Evolutionary conservation across 2,797 vertebrate genomes (phyloP).

Genomic region (Pelochelys cantorii): DNA sequence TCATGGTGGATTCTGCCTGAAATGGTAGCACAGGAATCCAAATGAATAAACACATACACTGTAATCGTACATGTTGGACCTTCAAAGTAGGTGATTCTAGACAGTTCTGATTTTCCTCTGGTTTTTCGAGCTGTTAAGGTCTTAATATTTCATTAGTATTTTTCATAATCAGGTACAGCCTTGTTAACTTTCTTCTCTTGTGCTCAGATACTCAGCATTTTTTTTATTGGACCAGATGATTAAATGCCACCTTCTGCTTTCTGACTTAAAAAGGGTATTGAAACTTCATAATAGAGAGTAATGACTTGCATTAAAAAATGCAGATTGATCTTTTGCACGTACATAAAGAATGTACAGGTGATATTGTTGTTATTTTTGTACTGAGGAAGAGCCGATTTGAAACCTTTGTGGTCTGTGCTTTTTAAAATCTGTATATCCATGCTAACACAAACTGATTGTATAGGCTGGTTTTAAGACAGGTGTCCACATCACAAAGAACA

Average conservation of each 20-base stretch:
- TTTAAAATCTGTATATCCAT: constrained; percentile 49
- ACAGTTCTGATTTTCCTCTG: constrained; percentile 16
- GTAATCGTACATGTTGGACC: background rate
- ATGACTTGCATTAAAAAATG: background rate
- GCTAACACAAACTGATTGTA: constrained; percentile 62
- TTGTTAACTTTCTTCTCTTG: background rate
- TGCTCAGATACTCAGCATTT: background rate
- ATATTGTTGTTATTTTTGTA: constrained; percentile 62
- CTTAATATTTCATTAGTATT: constrained; percentile 1
- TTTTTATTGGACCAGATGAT: constrained; percentile 6
- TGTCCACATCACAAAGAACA: constrained; percentile 59
- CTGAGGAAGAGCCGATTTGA: constrained; percentile 59
- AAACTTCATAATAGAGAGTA: constrained; percentile 22
- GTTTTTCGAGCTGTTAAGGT: background rate
- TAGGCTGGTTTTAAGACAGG: constrained; percentile 67
- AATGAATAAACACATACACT: background rate
- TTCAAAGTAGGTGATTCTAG: constrained; percentile 21
- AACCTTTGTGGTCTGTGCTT: constrained; percentile 49
- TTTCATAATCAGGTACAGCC: constrained; percentile 32
- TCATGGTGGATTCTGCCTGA: constrained; percentile 22
- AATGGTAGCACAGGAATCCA: background rate
- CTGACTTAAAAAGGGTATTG: constrained; percentile 35
- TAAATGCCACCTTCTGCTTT: constrained; percentile 42
- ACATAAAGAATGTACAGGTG: constrained; percentile 47
- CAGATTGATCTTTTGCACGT: constrained; percentile 41